These are phyloP conservation scores for Trialeurodes vaporariorum DNA, from an alignment of 1,140 invertebrate species.

Conservation along the genomic window DNA sequence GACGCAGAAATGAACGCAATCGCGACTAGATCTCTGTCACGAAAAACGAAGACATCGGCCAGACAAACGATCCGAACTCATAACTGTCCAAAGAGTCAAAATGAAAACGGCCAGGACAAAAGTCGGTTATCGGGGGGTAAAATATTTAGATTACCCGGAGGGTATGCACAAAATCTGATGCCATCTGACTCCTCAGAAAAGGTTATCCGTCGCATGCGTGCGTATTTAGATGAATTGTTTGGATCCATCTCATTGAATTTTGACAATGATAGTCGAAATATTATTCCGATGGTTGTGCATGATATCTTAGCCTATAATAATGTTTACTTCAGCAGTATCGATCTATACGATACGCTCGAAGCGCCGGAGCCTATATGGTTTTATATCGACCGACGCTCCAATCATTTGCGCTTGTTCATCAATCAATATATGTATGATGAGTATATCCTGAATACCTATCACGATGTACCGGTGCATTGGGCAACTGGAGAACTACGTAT, in stretches of 20 bases:
- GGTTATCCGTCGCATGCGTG: background rate
- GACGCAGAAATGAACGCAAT: too few species aligned
- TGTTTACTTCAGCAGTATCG: background rate
- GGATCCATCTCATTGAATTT: background rate
- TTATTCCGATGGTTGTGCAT: background rate
- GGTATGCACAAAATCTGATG: background rate
- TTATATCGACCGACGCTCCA: background rate
- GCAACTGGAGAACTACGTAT: background rate
- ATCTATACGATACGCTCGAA: background rate
- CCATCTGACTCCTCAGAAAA: background rate
- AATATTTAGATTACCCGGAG: background rate
- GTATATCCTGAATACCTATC: background rate
- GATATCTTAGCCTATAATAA: background rate
- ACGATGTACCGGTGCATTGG: background rate
- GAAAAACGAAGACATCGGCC: too few species aligned
- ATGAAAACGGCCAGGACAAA: too few species aligned
- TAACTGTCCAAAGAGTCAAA: too few species aligned
- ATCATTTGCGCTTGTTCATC: background rate
- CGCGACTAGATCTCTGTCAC: too few species aligned
- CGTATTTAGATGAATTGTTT: background rate
- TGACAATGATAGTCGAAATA: background rate
- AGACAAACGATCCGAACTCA: too few species aligned
- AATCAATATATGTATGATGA: background rate
- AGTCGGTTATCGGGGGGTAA: too few species aligned
- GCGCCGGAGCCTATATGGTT: background rate